Evolutionary conservation across 2,888 invertebrate species (phyloP).

Genomic region (Cryptus armator): DNA sequence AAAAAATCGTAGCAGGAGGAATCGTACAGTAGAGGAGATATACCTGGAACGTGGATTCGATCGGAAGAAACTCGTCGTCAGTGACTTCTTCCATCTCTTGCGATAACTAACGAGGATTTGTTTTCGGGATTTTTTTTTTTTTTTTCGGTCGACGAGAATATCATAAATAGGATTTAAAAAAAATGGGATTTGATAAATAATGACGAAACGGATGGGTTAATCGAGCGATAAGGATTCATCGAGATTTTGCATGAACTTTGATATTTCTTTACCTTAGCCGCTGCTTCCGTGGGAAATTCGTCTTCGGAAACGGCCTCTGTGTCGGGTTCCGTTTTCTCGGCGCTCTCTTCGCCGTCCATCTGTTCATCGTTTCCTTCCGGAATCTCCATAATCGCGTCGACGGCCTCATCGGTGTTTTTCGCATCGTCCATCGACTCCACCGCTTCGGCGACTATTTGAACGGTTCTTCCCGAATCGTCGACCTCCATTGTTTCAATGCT

Average conservation of each 20-base stretch:
- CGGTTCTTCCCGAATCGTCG: constrained; percentile 73
- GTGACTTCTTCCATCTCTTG: constrained; percentile 78
- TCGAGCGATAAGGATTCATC: neutral
- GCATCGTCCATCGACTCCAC: constrained; percentile 67
- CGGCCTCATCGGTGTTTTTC: constrained; percentile 80
- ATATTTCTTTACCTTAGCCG: constrained; percentile 80
- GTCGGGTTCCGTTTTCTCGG: constrained; percentile 89
- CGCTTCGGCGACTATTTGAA: constrained; percentile 80
- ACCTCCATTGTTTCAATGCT: constrained; percentile 71
- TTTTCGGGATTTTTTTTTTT: neutral
- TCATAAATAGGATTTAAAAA: constrained; percentile 17
- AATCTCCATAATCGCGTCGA: constrained; percentile 69
- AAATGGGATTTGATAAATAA: constrained; percentile 29
- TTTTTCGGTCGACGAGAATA: constrained; percentile 38
- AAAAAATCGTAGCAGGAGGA: constrained; percentile 8
- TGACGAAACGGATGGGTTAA: neutral
- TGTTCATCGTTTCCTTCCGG: constrained; percentile 24
- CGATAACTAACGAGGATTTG: constrained; percentile 66
- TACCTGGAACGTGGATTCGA: constrained; percentile 75
- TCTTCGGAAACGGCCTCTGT: constrained; percentile 95
- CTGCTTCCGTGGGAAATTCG: constrained; percentile 86
- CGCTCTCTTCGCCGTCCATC: constrained; percentile 67
- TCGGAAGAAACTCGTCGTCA: constrained; percentile 76
- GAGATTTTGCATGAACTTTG: constrained; percentile 10
- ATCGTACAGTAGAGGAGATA: constrained; percentile 49